Evolutionary conservation across 2,888 invertebrate genomes (phyloP).

Genomic region (Exephanes ischioxanthus): DNA sequence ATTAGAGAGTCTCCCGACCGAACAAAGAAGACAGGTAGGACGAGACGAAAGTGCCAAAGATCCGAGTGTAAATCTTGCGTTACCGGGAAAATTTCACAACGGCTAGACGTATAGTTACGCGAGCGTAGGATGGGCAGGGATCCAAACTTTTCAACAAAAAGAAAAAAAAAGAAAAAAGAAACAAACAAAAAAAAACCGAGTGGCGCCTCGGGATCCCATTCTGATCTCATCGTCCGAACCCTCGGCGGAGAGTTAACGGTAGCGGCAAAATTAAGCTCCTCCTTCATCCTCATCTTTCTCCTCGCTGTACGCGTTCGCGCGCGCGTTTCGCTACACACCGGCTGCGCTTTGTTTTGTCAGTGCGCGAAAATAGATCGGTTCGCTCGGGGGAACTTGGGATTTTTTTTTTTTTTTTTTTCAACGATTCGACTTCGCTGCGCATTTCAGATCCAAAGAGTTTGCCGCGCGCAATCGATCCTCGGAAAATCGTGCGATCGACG

Average conservation of each 20-base stretch:
- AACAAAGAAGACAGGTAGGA: neutral
- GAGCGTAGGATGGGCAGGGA: slow-evolving; percentile 49
- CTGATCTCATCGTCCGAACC: slow-evolving; percentile 37
- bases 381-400: neutral
- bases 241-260: neutral
- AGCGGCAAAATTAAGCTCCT: neutral
- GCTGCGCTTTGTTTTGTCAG: slow-evolving; percentile 38
- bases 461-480: neutral
- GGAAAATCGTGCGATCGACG: neutral
- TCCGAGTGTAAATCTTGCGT: slow-evolving; percentile 3
- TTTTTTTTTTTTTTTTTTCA: neutral
- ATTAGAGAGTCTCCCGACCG: neutral
- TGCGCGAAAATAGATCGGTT: slow-evolving; percentile 33
- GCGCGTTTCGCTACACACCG: slow-evolving; percentile 6
- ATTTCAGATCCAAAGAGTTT: neutral
- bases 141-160: slow-evolving; percentile 19
- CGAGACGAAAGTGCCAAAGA: neutral
- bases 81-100: slow-evolving; percentile 19
- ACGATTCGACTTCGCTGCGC: slow-evolving; percentile 14
- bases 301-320: neutral
- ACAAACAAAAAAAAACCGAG: neutral
- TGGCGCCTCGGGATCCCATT: slow-evolving; percentile 37
- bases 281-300: slow-evolving; percentile 3
- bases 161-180: neutral
- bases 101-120: neutral